Evolutionary conservation across 2,113 vertebrate species (phyloP).

Genomic region (Amphiprion ocellaris): DNA sequence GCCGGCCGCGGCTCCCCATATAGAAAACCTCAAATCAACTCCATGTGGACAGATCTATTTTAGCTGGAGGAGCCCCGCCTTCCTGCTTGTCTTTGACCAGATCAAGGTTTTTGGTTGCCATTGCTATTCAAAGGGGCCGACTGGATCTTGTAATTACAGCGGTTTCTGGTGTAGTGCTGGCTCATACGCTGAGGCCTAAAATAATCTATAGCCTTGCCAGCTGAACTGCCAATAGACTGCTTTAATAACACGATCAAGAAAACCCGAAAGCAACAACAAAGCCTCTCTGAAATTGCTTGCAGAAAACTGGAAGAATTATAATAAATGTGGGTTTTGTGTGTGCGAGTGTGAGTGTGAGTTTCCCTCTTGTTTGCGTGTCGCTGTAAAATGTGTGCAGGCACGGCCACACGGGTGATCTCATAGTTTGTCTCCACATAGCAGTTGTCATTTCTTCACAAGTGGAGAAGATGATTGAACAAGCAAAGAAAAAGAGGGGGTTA

Average conservation of each 20-base stretch:
- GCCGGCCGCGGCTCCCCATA: slow-evolving; percentile 71
- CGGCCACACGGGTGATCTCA: slow-evolving; percentile 49
- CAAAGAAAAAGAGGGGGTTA: not conserved
- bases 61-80: slow-evolving; percentile 66
- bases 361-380: slow-evolving; percentile 29
- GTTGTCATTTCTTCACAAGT: slow-evolving; percentile 53
- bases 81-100: slow-evolving; percentile 72
- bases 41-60: slow-evolving; percentile 84
- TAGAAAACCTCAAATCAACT: slow-evolving; percentile 83
- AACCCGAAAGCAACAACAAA: slow-evolving; percentile 72
- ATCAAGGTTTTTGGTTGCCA: slow-evolving; percentile 74
- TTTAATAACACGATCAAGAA: slow-evolving; percentile 78
- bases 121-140: slow-evolving; percentile 72
- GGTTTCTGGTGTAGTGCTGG: slow-evolving; percentile 80
- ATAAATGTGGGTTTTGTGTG: slow-evolving; percentile 62
- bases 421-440: slow-evolving; percentile 55
- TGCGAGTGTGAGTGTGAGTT: slow-evolving; percentile 26
- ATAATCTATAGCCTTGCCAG: slow-evolving; percentile 74
- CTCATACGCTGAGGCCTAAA: slow-evolving; percentile 66
- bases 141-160: slow-evolving; percentile 81
- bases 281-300: slow-evolving; percentile 73
- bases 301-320: slow-evolving; percentile 69
- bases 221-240: slow-evolving; percentile 62
- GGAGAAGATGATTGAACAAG: slow-evolving; percentile 12
- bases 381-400: slow-evolving; percentile 4